These are phyloP conservation scores for Sorex fumeus DNA, from an alignment of 2,113 vertebrate genomes.

Conservation along the genomic window DNA sequence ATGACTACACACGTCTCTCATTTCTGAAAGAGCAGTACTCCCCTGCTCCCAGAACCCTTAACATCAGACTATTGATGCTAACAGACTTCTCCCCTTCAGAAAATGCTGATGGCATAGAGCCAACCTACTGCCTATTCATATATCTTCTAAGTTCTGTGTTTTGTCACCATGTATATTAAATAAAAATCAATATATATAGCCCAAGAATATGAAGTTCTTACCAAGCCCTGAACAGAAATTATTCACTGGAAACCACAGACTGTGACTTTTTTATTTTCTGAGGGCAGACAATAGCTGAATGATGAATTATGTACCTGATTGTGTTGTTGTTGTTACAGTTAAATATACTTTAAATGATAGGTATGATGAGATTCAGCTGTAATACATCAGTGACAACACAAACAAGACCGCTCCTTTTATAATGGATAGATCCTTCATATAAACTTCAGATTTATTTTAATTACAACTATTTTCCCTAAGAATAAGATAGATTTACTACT, in stretches of 20 bases:
- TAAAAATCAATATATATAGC: constrained; percentile 67
- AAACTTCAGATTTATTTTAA: constrained; percentile 31
- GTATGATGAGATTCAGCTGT: neutral
- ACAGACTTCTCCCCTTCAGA: neutral
- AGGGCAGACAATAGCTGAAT: constrained; percentile 35
- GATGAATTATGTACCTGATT: neutral
- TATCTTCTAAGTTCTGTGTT: constrained; percentile 37
- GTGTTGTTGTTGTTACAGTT: constrained; percentile 2
- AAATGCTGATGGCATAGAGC: too few relatives aligned
- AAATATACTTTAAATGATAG: constrained; percentile 36
- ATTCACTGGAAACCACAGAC: constrained; percentile 50
- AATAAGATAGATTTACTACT: constrained; percentile 60
- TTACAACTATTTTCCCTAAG: constrained; percentile 49
- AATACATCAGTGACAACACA: constrained; percentile 15
- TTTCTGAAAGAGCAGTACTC: neutral
- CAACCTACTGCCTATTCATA: neutral
- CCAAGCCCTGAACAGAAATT: constrained; percentile 64
- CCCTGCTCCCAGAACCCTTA: too few relatives aligned
- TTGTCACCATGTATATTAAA: constrained; percentile 45
- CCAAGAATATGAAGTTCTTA: constrained; percentile 35
- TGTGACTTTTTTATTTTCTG: constrained; percentile 27
- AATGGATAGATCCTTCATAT: neutral
- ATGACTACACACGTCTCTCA: neutral
- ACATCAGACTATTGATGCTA: neutral
- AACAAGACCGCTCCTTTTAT: neutral